Base-by-base conservation (phyloP, 2,113 vertebrate species). In the Alosa alosa region DNA sequence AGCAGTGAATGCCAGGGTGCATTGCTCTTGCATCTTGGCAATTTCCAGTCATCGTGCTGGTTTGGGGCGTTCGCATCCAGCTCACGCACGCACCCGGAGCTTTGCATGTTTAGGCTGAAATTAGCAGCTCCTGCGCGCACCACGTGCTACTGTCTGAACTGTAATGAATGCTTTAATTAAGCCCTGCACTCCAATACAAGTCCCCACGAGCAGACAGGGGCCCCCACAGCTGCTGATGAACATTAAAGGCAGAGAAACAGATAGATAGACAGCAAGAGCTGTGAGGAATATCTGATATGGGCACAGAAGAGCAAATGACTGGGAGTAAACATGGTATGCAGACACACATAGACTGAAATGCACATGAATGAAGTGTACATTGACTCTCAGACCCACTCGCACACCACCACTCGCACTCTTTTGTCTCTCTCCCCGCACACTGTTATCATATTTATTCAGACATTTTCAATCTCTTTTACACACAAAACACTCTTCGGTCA, bases 91-190 rank as follows among this genome's bases (percentile, higher is more conserved):
- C 64, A 36, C 25, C 25, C 25, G 9, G 25, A 72, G 64, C 64
- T 25, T 72, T 72, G 64, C 64, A 10, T 36, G 64, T 72, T 72
- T 72, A 72, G 64, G 64, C 25, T 72, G 25, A 72, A 72, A 72
- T 72, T 11, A 72, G 64, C 64, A 9, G n/a, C 64, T 72, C n/a
- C 64, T 36, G 25, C 7, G 60, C 10, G 4, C 17, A 2, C 25
- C 81, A 25, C 46, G 11, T 31, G 46, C 82, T 82, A 47, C 25
- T 50, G 13, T 36, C 15, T 18, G 45, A 82, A 25, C 82, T 82
- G 45, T 82, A 82, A 49, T 47, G 46, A 49, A 50, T 44, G 45
- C 10, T 47, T 82, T 31, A n/a, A 82, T 31, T 50, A 50, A 50
- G 45, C 82, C 11, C 45, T 50, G 45, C 44, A 49, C 47, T 17